These are phyloP conservation scores for Variabilichromis moorii DNA, from an alignment of 2,113 vertebrate species.

Conservation along the genomic window DNA sequence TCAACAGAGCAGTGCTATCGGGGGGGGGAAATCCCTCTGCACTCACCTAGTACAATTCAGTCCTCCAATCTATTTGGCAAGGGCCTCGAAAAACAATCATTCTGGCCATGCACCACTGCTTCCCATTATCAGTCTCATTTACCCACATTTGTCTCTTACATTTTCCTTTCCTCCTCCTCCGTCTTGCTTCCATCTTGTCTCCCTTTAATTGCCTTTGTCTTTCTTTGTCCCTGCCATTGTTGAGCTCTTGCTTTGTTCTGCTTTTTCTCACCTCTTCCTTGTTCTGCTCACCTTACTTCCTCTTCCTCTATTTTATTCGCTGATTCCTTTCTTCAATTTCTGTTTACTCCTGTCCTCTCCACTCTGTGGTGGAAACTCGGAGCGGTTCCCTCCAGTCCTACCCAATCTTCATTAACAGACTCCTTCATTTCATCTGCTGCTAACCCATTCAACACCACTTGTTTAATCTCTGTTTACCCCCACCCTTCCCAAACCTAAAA, in stretches of 20 bases:
- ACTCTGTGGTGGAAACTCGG: neutral
- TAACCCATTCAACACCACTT: conserved; percentile 55
- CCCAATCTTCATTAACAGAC: conserved; percentile 53
- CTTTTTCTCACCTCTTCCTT: neutral
- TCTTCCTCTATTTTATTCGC: neutral
- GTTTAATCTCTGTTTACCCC: conserved; percentile 40
- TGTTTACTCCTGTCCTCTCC: neutral
- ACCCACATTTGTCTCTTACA: conserved; percentile 38
- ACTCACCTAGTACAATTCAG: neutral
- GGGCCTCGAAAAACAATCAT: conserved; percentile 48
- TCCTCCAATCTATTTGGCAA: conserved; percentile 27
- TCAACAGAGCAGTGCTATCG: neutral
- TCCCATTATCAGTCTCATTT: conserved; percentile 62
- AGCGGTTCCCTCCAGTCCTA: neutral
- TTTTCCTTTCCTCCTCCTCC: conserved; percentile 4
- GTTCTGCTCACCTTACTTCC: neutral
- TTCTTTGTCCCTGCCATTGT: conserved; percentile 15
- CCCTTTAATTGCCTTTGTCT: conserved; percentile 39
- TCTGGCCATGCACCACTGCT: conserved; percentile 39
- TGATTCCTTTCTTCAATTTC: neutral
- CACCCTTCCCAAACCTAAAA: neutral
- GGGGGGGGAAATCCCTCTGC: neutral
- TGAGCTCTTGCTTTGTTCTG: neutral
- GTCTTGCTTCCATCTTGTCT: conserved; percentile 10
- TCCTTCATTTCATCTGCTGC: conserved; percentile 52